These are phyloP conservation scores for Daubentonia madagascariensis DNA, from an alignment of 2,113 vertebrate species.

Conservation along the genomic window DNA sequence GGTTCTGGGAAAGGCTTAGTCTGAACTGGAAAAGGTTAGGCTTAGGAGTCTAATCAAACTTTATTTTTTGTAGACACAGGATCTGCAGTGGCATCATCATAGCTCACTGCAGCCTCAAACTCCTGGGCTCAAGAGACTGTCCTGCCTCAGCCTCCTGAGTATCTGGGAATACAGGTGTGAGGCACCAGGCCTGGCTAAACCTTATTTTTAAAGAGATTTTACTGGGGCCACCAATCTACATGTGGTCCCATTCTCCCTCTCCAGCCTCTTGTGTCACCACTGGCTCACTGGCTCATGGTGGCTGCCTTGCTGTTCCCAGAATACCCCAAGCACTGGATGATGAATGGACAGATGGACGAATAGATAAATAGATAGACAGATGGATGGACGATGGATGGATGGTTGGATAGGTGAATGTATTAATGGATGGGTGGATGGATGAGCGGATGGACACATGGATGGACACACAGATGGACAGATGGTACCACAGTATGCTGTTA, in stretches of 20 bases:
- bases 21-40: not conserved
- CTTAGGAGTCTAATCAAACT: not conserved
- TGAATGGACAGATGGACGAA: too few species aligned
- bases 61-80: not conserved
- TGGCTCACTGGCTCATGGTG: not conserved
- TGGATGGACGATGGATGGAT: fast-evolving
- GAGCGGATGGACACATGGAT: not conserved
- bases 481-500: not conserved
- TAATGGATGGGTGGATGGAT: not conserved
- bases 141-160: not conserved
- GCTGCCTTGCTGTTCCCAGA: not conserved
- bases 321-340: too few species aligned
- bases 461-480: not conserved
- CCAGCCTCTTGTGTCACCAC: not conserved
- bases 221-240: not conserved
- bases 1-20: not conserved
- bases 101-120: not conserved
- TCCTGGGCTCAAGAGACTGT: not conserved
- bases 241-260: fast-evolving
- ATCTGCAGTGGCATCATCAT: not conserved
- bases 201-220: not conserved
- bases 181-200: not conserved
- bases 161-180: not conserved
- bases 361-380: too few species aligned
- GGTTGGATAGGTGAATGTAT: fast-evolving